A percentile compares a stretch with the other conserved stretches of the same genome.
Evolutionary conservation across 92 coral and sea anemone species (phyloP).

Genomic region (Scolanthus callimorphus): DNA sequence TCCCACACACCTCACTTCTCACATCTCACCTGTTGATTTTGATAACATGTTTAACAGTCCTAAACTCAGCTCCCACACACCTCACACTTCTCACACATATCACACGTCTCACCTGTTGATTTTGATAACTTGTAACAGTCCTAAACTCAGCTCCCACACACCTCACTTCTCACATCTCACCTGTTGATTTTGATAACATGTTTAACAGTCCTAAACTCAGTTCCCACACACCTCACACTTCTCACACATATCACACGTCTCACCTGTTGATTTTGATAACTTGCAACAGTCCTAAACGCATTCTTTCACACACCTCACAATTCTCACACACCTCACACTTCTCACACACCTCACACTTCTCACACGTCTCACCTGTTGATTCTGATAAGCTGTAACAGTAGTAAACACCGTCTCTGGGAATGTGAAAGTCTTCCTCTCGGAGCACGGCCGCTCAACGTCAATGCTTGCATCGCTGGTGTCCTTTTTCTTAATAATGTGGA

Average conservation of each 20-base stretch:
- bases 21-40: slow-evolving; percentile 72
- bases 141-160: slow-evolving; percentile 52
- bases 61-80: slow-evolving; percentile 44
- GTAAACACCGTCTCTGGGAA: slow-evolving; percentile 97
- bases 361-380: slow-evolving; percentile 99
- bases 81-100: neutral
- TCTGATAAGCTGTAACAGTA: slow-evolving; percentile 98
- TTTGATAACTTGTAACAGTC: slow-evolving; percentile 83
- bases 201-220: slow-evolving; percentile 77
- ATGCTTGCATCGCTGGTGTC: slow-evolving; percentile 61
- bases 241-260: neutral
- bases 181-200: slow-evolving; percentile 91
- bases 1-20: neutral
- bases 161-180: slow-evolving; percentile 14
- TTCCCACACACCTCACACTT: neutral
- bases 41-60: slow-evolving; percentile 82
- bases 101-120: slow-evolving; percentile 90
- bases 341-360: neutral
- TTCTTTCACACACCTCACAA: slow-evolving; percentile 71
- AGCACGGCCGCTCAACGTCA: slow-evolving; percentile 74
- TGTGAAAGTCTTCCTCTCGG: slow-evolving; percentile 79
- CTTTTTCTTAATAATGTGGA: slow-evolving; percentile 93
- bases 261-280: slow-evolving; percentile 91
- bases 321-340: slow-evolving; percentile 36
- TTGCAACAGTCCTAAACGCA: slow-evolving; percentile 81